Evolutionary conservation across 2,797 vertebrate species (phyloP), one percentile per base, ranked within the genome.

Genomic region (Diplodus sargus): DNA sequence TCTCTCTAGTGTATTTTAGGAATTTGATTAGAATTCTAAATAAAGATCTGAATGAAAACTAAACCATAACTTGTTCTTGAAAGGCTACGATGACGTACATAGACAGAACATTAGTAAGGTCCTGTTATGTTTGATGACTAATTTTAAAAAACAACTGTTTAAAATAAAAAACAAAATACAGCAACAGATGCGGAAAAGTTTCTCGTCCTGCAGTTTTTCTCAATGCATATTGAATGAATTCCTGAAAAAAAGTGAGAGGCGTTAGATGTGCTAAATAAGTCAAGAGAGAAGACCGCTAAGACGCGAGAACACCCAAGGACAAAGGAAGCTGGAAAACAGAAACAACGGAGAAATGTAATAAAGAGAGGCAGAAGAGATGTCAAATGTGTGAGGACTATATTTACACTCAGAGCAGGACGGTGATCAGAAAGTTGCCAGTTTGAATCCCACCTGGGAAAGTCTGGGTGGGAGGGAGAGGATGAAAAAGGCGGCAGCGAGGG

Each of bases 191-290:
- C 17, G 25, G 6, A 20, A 58, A 76, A 78, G 42, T 52, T 16
- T 53, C 45, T 65, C 45, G 22, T 48, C 18, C 30, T 53, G 76
- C 39, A 73, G 59, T 25, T 78, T 78, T 77, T 51, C 58, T 66
- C 15, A 42, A 76, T 81, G 71, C 54, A 87, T 81, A 64, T 79
- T 85, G 71, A 30, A 86, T 87, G 70, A 78, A 53, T 79, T 72
- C 23, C 79, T 60, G 7, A 87, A 83, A 73, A 60, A 52, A 39
- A 39, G 39, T 14, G 18, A 70, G 67, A 23, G 17, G 30, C 25
- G 34, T 60, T 78, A 20, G 49, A 16, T 70, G 49, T 20, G 34
- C 47, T 89, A 62, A 89, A 91, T 86, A 82, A 85, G 57, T 84
- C 30, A 84, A 42, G 62, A 84, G 53, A 65, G 52, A 51, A 5